A percentile compares a stretch with the other conserved stretches of the same genome.
Evolutionary conservation across 1,140 invertebrate species (phyloP).

Genomic region (Zaprionus lachaisei): DNA sequence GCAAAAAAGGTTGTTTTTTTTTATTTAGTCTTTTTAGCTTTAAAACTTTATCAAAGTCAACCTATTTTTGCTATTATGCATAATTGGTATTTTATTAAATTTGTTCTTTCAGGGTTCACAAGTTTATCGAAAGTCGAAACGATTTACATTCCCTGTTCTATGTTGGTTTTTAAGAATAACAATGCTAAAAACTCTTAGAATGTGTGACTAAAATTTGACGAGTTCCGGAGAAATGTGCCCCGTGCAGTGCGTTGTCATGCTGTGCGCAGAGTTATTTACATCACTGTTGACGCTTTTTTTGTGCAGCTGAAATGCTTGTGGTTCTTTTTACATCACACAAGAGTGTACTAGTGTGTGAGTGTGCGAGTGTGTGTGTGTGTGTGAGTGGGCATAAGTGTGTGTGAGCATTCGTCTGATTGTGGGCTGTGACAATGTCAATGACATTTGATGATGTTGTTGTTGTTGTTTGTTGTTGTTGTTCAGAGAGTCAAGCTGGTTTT

Average conservation of each 20-base stretch:
- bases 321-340: conserved; percentile 9
- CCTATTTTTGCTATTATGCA: too few species aligned
- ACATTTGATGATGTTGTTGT: conserved; percentile 16
- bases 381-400: conserved; percentile 4
- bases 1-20: too few species aligned
- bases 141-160: not conserved
- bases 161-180: not conserved
- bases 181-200: not conserved
- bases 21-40: too few species aligned
- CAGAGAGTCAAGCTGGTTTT: conserved; percentile 21
- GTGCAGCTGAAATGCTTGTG: conserved; percentile 17
- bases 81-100: too few species aligned
- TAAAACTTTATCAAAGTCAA: too few species aligned
- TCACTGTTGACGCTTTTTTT: conserved; percentile 15
- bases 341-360: not conserved
- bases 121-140: not conserved
- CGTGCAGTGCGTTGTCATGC: not conserved
- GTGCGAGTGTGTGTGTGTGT: not conserved
- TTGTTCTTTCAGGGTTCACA: not conserved
- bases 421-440: conserved; percentile 41
- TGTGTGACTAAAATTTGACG: not conserved
- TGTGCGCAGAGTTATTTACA: conserved; percentile 1
- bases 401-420: conserved; percentile 25
- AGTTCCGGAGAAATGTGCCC: not conserved
- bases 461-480: not conserved